Percentiles rank a stretch among this genome's conserved stretches.
These are phyloP conservation scores for Ivindomyrus marchei DNA, from an alignment of 2,113 vertebrate genomes.

Conservation along the genomic window DNA sequence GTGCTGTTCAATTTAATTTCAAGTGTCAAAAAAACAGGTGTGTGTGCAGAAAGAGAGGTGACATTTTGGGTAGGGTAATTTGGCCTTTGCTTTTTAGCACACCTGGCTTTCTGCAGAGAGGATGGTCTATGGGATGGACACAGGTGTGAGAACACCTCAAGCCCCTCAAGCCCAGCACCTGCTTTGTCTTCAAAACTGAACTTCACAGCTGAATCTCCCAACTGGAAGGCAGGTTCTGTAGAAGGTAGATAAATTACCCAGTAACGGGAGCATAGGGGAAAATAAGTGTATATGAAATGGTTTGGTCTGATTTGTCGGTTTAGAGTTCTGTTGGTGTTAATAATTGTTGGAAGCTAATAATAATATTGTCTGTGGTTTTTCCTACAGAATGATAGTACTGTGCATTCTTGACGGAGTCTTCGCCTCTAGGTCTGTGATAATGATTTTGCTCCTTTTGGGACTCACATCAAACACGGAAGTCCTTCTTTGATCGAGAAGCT, in stretches of 20 bases:
- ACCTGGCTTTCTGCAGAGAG: not conserved
- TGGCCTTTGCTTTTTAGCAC: not conserved
- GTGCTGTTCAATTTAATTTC: constrained; percentile 76
- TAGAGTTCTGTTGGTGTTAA: not conserved
- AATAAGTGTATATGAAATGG: not conserved
- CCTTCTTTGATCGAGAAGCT: constrained; percentile 1
- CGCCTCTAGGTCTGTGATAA: not conserved
- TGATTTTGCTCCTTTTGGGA: not conserved
- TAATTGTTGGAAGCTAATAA: not conserved
- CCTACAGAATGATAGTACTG: not conserved
- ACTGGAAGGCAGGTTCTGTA: not conserved
- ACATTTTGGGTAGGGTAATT: constrained; percentile 27
- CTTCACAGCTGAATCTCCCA: not conserved
- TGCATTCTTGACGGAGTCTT: not conserved
- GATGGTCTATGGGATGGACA: not conserved
- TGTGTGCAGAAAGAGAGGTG: constrained; percentile 3
- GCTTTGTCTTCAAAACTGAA: not conserved
- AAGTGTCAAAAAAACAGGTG: constrained; percentile 33
- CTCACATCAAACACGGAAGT: constrained; percentile 10
- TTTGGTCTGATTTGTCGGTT: not conserved
- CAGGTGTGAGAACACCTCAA: not conserved
- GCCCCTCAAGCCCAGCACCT: not conserved
- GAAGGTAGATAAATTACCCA: not conserved
- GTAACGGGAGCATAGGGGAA: not conserved
- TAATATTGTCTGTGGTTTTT: not conserved